Base-by-base conservation (phyloP, 2,888 invertebrate species). In the Spilosoma lubricipeda region DNA sequence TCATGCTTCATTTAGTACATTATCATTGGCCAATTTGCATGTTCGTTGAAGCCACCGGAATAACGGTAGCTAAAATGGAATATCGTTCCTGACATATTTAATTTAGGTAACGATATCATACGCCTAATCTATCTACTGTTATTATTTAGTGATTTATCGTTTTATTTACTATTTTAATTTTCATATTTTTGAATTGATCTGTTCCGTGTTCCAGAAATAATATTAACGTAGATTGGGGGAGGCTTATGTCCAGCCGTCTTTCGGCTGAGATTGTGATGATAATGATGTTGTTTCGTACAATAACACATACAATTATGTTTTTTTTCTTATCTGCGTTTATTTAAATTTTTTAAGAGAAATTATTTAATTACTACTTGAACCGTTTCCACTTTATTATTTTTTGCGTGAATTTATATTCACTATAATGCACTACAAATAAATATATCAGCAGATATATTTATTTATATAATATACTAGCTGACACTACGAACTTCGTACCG, bases 11-110 rank as follows among this genome's bases (percentile, higher is more conserved):
- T 90, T 91, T 90, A 86, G 80, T 88, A 86, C 87, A 91, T 92
- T 91, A 92, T 91, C 86, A 83, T 85, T 81, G 79, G 75, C 86
- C 87, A 88, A 92, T 93, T 93, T 92, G 90, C 92, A 91, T 92
- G 87, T 82, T 83, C 79, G 86, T 85, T 80, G 81, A 84, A 85
- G 83, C 86, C 86, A 86, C 81, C 83, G 89, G 89, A 84, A 84
- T 91, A 92, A 92, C 92, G 91, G 92, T 80, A 88, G 85, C 85
- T 78, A 86, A 87, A 89, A 91, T 89, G 86, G 83, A 87, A 87
- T 90, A 87, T 85, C 80, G 83, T 78, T 86, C 85, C 81, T 78
- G 74, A 81, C 78, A 85, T 89, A 85, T 85, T 86, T 86, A 82
- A 87, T 86, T 71, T 78, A 73, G 69, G 76, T 80, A 76, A 64